phyloP scores from a whole-genome alignment of 2,888 invertebrate species.

The Diarsia rubi region DNA sequence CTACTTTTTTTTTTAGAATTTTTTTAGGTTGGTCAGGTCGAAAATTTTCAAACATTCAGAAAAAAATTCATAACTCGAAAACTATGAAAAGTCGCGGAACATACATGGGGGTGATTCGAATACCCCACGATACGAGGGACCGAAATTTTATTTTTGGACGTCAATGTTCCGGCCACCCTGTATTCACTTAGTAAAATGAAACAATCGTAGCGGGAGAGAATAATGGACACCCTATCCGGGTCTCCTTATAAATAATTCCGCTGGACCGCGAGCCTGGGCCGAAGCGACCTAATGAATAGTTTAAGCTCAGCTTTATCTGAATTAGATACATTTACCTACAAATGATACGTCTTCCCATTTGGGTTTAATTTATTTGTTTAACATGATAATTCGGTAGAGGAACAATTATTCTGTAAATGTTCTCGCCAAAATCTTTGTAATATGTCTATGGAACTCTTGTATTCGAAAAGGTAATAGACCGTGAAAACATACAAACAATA shows the following conservation, averaged over 20 bases:
- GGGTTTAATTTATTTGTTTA: conserved; percentile 17
- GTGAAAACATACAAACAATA: neutral
- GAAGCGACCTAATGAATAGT: conserved; percentile 75
- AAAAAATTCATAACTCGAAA: no score
- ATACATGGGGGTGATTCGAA: no score
- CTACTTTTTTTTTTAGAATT: no score
- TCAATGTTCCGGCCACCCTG: no score
- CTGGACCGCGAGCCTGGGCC: conserved; percentile 63
- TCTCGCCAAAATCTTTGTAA: neutral
- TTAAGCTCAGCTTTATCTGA: conserved; percentile 73
- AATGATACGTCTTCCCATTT: conserved; percentile 29
- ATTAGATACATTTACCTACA: conserved; percentile 59
- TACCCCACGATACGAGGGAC: no score
- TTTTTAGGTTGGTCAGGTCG: no score
- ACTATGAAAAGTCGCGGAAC: no score
- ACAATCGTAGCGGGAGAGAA: conserved; percentile 56
- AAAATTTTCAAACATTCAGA: no score
- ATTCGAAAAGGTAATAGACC: neutral
- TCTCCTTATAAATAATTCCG: conserved; percentile 78
- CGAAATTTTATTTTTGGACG: no score
- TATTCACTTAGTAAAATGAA: conserved; percentile 51
- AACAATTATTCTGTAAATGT: neutral
- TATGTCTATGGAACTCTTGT: neutral
- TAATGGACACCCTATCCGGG: conserved; percentile 65
- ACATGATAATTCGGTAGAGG: neutral